Percentiles rank a stretch among this genome's conserved stretches.
Evolutionary conservation across 2,888 invertebrate species (phyloP).

Genomic region (Synergus umbraculus): DNA sequence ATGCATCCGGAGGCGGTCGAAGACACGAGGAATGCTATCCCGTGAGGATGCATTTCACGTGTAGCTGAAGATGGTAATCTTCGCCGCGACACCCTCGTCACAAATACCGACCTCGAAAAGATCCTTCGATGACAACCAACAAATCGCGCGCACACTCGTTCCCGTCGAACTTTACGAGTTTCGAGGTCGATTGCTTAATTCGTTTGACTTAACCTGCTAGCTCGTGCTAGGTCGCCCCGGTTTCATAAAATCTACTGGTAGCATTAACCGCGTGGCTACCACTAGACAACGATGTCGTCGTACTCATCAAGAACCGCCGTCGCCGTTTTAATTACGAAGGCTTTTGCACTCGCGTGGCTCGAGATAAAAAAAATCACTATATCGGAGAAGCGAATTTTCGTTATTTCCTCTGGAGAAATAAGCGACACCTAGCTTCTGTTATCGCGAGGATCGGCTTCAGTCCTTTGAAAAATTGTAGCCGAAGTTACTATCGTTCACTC

Average conservation of each 20-base stretch:
- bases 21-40: constrained; percentile 20
- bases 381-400: neutral
- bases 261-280: constrained; percentile 61
- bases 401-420: neutral
- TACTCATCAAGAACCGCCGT: constrained; percentile 61
- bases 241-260: constrained; percentile 51
- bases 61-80: constrained; percentile 16
- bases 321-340: neutral
- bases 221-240: constrained; percentile 63
- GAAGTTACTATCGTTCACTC: constrained; percentile 38
- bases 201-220: constrained; percentile 45
- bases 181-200: constrained; percentile 43
- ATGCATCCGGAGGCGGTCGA: constrained; percentile 9
- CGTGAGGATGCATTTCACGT: constrained; percentile 35
- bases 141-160: constrained; percentile 41
- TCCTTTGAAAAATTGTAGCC: neutral
- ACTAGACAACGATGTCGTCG: constrained; percentile 60
- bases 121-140: constrained; percentile 42
- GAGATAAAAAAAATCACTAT: neutral
- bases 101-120: constrained; percentile 7
- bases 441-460: neutral
- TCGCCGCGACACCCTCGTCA: constrained; percentile 6
- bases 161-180: constrained; percentile 8
- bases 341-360: neutral
- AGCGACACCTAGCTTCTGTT: constrained; percentile 18